Base-by-base conservation (phyloP, 2,888 invertebrate species). In the Prosapia bicincta region DNA sequence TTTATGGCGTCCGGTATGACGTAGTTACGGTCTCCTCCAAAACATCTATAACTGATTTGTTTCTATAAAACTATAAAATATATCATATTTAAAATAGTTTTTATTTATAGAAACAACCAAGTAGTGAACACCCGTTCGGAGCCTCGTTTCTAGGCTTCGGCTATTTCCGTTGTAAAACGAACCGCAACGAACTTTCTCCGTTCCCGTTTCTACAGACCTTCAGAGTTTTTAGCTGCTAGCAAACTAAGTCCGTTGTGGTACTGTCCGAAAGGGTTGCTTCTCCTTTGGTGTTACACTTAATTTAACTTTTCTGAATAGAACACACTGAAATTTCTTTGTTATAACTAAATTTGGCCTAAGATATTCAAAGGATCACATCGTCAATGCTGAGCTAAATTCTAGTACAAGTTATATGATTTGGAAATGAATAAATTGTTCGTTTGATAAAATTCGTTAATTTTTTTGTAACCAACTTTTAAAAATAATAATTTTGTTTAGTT, bases 131-230 rank as follows among this genome's bases (percentile, higher is more conserved):
- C 54, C 54, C 54, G 54, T 10, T n/a, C 54, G 54, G 54, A 54
- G 54, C 54, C 54, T 54, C 54, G 54, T 54, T 54, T 54, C 54
- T 54, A 54, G 54, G 20, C 54, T 54, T 54, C 54, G 54, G 54
- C 54, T 54, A 54, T 54, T 54, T 54, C 54, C 54, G 54, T 54
- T 54, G 54, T 54, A 54, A 54, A 54, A 54, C 54, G 54, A 54
- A 54, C 54, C 54, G 13, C 54, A 20, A 20, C 54, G 54, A 54
- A 20, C 54, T 54, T 54, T 54, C 54, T 54, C 54, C 54, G 54
- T 54, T 54, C 54, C 54, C 54, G 54, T 54, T 54, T 54, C 54
- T 54, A 54, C 20, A 54, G 54, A 54, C 54, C 54, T 54, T 54
- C 54, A 54, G 20, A 54, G 15, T 9, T 38, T 38, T 38, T 38